A percentile compares a stretch with the other conserved stretches of the same genome.
Conservation (phyloP, 1,140 invertebrate species). For the Gryllus bimaculatus region DNA sequence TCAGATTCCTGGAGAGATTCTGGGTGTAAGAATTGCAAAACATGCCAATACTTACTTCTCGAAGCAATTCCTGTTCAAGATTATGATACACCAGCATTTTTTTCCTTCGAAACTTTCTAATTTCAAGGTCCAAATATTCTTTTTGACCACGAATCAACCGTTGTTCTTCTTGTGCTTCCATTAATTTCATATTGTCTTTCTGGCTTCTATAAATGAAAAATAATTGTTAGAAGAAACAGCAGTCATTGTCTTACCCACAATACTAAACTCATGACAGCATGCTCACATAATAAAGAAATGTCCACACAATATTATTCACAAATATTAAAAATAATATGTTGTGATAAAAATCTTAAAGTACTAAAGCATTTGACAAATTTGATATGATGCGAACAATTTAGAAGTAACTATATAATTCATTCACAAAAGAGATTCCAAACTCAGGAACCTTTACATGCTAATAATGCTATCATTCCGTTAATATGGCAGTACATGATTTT, state of each 20-base stretch:
- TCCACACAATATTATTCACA: neutral
- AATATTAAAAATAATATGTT: constrained; percentile 10
- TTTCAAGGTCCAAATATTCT: constrained; percentile 85
- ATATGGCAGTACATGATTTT: no score
- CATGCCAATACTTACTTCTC: constrained; percentile 55
- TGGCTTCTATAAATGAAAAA: constrained; percentile 50
- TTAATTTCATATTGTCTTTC: constrained; percentile 84
- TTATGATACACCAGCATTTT: constrained; percentile 78
- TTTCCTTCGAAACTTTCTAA: constrained; percentile 84
- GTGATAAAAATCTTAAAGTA: constrained; percentile 13
- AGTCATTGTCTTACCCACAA: neutral
- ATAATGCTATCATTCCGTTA: no score
- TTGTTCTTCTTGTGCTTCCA: constrained; percentile 84
- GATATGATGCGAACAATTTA: no score
- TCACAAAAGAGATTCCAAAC: no score
- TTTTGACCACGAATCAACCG: constrained; percentile 76
- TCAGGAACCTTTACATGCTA: no score
- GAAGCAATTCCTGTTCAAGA: constrained; percentile 81
- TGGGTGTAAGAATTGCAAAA: no score
- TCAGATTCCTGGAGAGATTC: no score
- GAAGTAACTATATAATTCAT: no score
- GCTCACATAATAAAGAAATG: constrained; percentile 13
- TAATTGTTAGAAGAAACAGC: neutral
- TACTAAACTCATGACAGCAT: constrained; percentile 10
- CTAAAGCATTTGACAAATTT: no score